Conservation (phyloP, 2,113 vertebrate species). For the Cathartes aura region DNA sequence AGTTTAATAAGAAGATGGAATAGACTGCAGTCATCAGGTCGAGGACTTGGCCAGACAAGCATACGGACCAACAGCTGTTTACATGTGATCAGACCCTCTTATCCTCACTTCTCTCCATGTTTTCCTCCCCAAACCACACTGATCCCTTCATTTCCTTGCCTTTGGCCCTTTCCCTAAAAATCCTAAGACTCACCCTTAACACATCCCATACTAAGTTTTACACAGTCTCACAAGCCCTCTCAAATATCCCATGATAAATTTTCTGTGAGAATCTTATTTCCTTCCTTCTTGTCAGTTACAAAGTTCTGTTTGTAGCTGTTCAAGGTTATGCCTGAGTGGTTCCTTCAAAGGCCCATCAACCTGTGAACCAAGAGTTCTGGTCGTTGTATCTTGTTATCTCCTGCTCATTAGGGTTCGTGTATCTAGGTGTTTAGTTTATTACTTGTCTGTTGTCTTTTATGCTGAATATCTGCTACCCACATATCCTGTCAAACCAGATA, state of each 20-base stretch:
- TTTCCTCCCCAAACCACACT: background rate
- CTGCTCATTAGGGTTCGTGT: background rate
- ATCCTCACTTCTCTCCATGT: background rate
- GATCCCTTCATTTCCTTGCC: background rate
- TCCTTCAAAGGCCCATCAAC: background rate
- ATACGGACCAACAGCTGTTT: background rate
- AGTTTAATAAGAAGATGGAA: background rate
- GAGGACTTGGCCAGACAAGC: background rate
- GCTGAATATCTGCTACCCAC: background rate
- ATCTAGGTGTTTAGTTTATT: background rate
- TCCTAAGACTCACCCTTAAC: background rate
- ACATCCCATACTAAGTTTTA: background rate
- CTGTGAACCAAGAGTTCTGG: background rate
- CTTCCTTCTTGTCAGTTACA: background rate
- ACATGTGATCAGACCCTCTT: background rate
- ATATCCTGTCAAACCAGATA: background rate
- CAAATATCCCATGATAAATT: background rate
- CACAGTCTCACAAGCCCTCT: background rate
- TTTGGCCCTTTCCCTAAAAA: background rate
- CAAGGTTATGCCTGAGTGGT: background rate
- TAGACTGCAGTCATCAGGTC: background rate
- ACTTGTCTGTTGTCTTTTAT: background rate
- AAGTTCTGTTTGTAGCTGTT: background rate
- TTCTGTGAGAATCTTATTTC: background rate
- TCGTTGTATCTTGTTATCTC: background rate